Evolutionary conservation across 2,113 vertebrate species (phyloP).

Genomic region (Bagarius yarrelli): DNA sequence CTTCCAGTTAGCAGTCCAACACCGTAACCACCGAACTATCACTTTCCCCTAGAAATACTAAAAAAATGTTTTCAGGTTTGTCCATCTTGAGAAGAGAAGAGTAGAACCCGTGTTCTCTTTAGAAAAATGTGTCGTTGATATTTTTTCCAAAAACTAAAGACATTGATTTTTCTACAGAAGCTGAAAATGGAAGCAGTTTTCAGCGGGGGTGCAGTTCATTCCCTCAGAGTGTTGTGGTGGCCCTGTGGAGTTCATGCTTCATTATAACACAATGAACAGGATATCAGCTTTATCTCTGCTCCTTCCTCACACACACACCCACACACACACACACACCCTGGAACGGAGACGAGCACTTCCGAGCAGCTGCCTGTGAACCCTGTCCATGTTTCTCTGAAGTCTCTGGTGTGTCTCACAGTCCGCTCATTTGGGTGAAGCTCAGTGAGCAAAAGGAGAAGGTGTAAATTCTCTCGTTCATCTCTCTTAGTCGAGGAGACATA

Average conservation of each 20-base stretch:
- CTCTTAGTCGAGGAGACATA: slow-evolving; percentile 52
- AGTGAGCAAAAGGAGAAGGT: slow-evolving; percentile 40
- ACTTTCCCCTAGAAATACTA: too few species aligned
- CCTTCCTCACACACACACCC: neutral
- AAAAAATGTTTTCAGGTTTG: too few species aligned
- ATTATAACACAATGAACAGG: slow-evolving; percentile 16
- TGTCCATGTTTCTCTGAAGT: slow-evolving; percentile 48
- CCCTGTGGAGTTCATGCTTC: slow-evolving; percentile 7
- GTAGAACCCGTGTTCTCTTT: too few species aligned
- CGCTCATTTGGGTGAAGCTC: slow-evolving; percentile 52
- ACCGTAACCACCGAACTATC: too few species aligned
- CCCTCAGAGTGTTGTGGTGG: neutral
- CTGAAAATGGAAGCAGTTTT: neutral
- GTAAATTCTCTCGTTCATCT: slow-evolving; percentile 39
- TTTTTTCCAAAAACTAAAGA: too few species aligned
- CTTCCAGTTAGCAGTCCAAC: too few species aligned
- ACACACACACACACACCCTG: slow-evolving; percentile 7
- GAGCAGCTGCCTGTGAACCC: slow-evolving; percentile 61
- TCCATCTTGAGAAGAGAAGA: too few species aligned
- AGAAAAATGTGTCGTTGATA: too few species aligned
- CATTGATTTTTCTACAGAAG: neutral
- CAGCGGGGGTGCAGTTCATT: neutral
- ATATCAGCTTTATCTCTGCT: neutral
- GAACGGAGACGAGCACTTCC: slow-evolving; percentile 29
- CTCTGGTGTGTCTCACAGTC: slow-evolving; percentile 61